Evolutionary conservation across 2,113 vertebrate genomes (phyloP).

Genomic region (Neogale vison): DNA sequence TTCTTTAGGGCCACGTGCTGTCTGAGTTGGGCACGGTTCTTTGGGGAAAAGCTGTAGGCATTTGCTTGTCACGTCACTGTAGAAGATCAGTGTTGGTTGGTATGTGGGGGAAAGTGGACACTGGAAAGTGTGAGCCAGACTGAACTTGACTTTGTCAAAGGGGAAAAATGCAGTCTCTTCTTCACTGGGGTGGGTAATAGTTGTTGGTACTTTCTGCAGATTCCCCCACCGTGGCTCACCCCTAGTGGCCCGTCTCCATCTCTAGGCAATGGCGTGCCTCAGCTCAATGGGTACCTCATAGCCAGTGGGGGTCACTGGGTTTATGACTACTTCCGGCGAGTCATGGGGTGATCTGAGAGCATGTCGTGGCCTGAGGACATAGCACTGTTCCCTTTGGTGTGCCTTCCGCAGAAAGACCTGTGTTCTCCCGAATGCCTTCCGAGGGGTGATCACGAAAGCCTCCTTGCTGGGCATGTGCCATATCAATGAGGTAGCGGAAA

Average conservation of each 20-base stretch:
- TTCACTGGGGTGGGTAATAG: background rate
- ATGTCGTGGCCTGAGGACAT: background rate
- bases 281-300: background rate
- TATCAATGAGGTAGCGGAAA: background rate
- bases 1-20: accelerated
- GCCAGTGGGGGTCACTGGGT: background rate
- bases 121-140: background rate
- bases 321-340: background rate
- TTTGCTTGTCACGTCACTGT: accelerated
- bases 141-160: background rate
- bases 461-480: background rate
- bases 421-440: background rate
- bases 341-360: background rate
- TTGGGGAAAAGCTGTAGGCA: background rate
- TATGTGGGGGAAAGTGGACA: background rate
- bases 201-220: background rate
- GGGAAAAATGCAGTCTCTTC: background rate
- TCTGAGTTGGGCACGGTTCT: background rate
- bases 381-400: accelerated
- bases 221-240: background rate
- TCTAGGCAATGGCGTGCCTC: background rate
- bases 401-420: too few species aligned
- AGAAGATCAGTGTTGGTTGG: accelerated
- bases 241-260: background rate
- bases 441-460: background rate